Evolutionary conservation across 2,113 vertebrate species (phyloP).

Genomic region (Gavia stellata): DNA sequence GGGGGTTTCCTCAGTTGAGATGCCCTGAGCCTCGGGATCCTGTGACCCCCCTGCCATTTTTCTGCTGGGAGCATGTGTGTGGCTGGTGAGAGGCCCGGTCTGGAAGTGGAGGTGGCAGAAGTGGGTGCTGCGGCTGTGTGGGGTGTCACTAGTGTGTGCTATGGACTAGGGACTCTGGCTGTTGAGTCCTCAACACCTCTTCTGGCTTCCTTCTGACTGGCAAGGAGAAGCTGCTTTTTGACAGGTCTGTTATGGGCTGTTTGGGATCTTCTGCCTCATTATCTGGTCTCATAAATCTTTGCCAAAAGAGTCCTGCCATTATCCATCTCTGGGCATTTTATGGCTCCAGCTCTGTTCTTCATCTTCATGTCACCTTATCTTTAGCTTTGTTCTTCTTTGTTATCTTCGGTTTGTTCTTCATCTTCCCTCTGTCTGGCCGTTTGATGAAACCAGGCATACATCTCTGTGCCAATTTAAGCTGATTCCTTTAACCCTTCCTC

Average conservation of each 20-base stretch:
- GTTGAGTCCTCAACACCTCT: neutral
- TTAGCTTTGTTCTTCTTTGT: neutral
- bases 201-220: neutral
- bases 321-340: neutral
- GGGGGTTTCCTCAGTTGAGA: neutral
- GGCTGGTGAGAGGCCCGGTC: neutral
- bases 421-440: neutral
- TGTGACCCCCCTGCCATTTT: rapidly evolving
- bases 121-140: neutral
- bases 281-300: neutral
- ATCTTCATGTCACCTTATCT: neutral
- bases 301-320: neutral
- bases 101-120: neutral
- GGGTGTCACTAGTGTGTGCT: neutral
- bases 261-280: neutral
- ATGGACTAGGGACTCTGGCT: neutral
- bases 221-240: neutral
- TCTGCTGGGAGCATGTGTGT: neutral
- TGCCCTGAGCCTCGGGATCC: neutral
- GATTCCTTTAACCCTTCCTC: neutral
- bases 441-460: neutral
- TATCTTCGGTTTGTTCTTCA: neutral
- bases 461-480: neutral
- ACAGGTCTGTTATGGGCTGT: neutral
- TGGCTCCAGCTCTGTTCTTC: neutral